Evolutionary conservation across 2,113 vertebrate species (phyloP).

Genomic region (Oenanthe melanoleuca): DNA sequence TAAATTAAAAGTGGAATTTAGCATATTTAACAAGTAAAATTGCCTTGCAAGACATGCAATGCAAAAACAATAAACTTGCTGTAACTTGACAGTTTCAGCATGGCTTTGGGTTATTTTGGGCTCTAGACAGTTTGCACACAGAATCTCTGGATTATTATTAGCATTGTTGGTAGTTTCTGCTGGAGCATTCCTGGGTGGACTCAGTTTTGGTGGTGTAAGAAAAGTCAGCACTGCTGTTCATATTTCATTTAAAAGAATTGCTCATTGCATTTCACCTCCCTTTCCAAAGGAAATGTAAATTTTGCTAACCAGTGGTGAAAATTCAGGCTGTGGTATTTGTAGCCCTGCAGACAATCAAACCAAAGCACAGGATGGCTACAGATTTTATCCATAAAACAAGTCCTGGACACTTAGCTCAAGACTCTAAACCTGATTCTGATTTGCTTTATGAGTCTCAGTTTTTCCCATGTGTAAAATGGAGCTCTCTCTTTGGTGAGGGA

Average conservation of each 20-base stretch:
- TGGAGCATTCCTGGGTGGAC: background rate
- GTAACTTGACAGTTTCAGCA: background rate
- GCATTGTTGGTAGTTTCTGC: background rate
- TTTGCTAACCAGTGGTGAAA: background rate
- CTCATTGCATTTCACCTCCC: background rate
- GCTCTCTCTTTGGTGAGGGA: background rate
- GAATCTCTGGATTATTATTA: background rate
- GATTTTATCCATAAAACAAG: background rate
- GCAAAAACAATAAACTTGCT: background rate
- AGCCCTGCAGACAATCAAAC: background rate
- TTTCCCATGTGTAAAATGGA: background rate
- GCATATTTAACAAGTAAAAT: background rate
- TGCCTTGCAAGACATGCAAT: background rate
- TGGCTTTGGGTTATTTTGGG: background rate
- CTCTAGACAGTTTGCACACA: background rate
- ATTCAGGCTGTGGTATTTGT: background rate
- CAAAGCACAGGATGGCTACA: background rate
- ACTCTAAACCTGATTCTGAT: conserved; percentile 27
- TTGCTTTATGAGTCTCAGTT: background rate
- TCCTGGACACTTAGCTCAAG: background rate
- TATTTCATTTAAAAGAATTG: background rate
- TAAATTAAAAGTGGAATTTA: conserved; percentile 1
- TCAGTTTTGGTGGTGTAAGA: background rate
- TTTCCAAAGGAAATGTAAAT: background rate
- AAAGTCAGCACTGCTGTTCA: background rate